phyloP scores from a whole-genome alignment of 2,113 vertebrate genomes.

The Pelobates fuscus region DNA sequence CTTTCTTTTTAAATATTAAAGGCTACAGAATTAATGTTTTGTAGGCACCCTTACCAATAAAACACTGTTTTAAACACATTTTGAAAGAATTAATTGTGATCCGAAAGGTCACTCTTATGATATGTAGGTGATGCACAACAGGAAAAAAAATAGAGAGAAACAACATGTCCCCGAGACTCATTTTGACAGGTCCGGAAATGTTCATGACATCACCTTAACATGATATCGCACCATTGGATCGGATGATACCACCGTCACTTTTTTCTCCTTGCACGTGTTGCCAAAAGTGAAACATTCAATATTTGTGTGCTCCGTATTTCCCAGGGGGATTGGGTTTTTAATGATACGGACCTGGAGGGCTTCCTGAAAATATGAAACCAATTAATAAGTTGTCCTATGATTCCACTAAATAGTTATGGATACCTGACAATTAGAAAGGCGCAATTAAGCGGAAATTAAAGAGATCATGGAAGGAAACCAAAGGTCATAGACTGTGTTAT shows the following conservation, averaged over 20 bases:
- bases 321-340: slow-evolving; percentile 18
- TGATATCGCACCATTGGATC: slow-evolving; percentile 24
- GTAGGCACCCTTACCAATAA: no score
- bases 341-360: neutral
- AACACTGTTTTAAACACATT: no score
- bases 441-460: slow-evolving; percentile 29
- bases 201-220: slow-evolving; percentile 32
- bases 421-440: slow-evolving; percentile 37
- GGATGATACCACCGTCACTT: slow-evolving; percentile 22
- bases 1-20: no score
- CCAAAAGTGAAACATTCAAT: slow-evolving; percentile 23
- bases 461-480: slow-evolving; percentile 22
- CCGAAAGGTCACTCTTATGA: no score
- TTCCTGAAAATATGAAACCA: slow-evolving; percentile 46
- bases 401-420: slow-evolving; percentile 30
- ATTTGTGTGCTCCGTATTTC: neutral
- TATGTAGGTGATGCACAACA: no score
- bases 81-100: no score
- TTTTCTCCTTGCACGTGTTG: slow-evolving; percentile 11
- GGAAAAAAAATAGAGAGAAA: no score
- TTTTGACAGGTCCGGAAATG: no score
- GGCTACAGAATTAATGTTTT: no score
- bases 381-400: slow-evolving; percentile 40
- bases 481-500: neutral
- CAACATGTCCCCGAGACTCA: no score